Percentiles rank a stretch among this genome's conserved stretches.
phyloP scores from a whole-genome alignment of 2,888 invertebrate species.

The Agapetus fuscipes region DNA sequence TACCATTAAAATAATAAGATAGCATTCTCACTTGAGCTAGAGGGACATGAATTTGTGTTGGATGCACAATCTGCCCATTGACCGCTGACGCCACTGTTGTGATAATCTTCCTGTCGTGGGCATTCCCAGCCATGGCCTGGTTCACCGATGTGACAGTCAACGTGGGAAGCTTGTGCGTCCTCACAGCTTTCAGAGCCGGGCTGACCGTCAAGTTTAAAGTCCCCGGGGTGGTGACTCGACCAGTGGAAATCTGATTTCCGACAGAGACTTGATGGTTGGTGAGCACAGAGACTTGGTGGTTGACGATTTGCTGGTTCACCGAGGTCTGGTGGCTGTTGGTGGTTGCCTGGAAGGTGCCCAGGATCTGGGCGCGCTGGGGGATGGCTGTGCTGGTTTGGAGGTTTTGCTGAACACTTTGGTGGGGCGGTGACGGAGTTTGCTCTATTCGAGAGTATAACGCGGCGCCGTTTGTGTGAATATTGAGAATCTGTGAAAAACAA shows the following conservation, averaged over 20 bases:
- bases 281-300: no score
- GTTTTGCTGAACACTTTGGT: background rate
- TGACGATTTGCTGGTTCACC: background rate
- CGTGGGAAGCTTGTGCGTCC: conserved; percentile 13
- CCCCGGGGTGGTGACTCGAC: conserved; percentile 13
- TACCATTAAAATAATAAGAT: no score
- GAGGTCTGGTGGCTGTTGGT: conserved; percentile 1
- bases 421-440: conserved; percentile 10
- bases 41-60: conserved; percentile 42
- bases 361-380: conserved; percentile 7
- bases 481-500: conserved; percentile 15
- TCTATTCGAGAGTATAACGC: conserved; percentile 4
- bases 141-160: conserved; percentile 19
- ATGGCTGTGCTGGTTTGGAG: conserved; percentile 2
- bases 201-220: conserved; percentile 15
- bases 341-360: conserved; percentile 5
- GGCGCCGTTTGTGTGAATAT: conserved; percentile 11
- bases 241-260: conserved; percentile 11
- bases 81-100: conserved; percentile 26
- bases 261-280: no score
- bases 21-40: conserved; percentile 34
- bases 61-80: conserved; percentile 36
- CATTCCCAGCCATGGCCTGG: conserved; percentile 17
- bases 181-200: conserved; percentile 7
- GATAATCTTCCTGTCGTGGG: conserved; percentile 12